Evolutionary conservation across 2,797 vertebrate species (phyloP).

Genomic region (Etheostoma nigrum): DNA sequence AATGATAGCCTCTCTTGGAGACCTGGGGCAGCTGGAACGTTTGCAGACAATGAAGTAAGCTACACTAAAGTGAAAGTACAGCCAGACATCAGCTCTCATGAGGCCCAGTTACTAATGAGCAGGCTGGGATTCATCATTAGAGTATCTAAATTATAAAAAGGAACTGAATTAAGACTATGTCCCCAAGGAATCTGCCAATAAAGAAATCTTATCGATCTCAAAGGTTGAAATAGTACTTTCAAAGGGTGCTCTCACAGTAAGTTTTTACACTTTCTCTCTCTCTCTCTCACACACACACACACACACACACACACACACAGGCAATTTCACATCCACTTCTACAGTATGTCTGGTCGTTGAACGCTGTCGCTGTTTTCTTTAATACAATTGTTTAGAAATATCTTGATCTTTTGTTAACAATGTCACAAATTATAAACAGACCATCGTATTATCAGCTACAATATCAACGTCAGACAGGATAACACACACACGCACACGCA

Average conservation of each 20-base stretch:
- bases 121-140: conserved; percentile 46
- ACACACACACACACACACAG: conserved; percentile 5
- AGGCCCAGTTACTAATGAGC: conserved; percentile 22
- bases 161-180: conserved; percentile 50
- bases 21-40: conserved; percentile 27
- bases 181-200: conserved; percentile 28
- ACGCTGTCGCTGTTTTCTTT: conserved; percentile 5
- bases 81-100: conserved; percentile 19
- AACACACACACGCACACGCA: conserved; percentile 17
- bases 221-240: conserved; percentile 30
- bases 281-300: background rate
- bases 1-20: conserved; percentile 37
- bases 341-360: conserved; percentile 2
- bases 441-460: conserved; percentile 23
- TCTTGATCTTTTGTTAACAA: conserved; percentile 25
- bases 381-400: conserved; percentile 25
- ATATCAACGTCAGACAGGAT: background rate
- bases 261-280: background rate
- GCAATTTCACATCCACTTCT: conserved; percentile 46
- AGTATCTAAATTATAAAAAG: conserved; percentile 57
- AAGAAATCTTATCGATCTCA: conserved; percentile 42
- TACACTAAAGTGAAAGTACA: background rate
- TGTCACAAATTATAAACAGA: conserved; percentile 36
- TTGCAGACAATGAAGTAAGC: conserved; percentile 36
- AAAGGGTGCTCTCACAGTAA: background rate